A percentile compares a stretch with the other conserved stretches of the same genome.
Conservation (phyloP, 2,888 invertebrate species). For the Leptinotarsa rubiginosa region DNA sequence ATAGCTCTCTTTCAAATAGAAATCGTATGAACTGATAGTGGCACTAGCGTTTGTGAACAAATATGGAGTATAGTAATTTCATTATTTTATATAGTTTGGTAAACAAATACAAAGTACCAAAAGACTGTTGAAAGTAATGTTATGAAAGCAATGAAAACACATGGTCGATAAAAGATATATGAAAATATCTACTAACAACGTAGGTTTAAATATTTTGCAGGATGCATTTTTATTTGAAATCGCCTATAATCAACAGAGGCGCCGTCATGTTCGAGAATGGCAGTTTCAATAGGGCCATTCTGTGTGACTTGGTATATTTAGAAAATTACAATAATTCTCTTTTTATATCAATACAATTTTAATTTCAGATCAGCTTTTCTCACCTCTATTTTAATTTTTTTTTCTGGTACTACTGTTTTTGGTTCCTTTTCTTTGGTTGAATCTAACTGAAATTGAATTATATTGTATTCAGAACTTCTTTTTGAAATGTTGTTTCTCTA, state of each 20-base stretch:
- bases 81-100: constrained; percentile 12
- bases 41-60: too few relatives aligned
- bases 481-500: neutral
- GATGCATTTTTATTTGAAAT: neutral
- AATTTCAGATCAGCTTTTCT: constrained; percentile 2
- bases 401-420: constrained; percentile 2
- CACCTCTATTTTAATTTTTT: constrained; percentile 4
- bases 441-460: constrained; percentile 10
- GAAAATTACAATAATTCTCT: constrained; percentile 8
- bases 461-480: constrained; percentile 3
- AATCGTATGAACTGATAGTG: too few relatives aligned
- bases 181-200: neutral
- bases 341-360: constrained; percentile 12
- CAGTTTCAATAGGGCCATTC: neutral
- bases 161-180: neutral
- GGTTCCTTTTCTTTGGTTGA: neutral
- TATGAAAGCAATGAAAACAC: constrained; percentile 5
- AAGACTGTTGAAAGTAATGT: constrained; percentile 8
- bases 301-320: neutral
- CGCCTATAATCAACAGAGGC: constrained; percentile 5
- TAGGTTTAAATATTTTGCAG: constrained; percentile 1
- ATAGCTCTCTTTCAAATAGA: neutral
- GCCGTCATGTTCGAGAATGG: neutral
- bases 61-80: constrained; percentile 7
- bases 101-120: constrained; percentile 12